These are phyloP conservation scores for Radopholus similis DNA, from an alignment of 1,140 invertebrate genomes.

Conservation along the genomic window DNA sequence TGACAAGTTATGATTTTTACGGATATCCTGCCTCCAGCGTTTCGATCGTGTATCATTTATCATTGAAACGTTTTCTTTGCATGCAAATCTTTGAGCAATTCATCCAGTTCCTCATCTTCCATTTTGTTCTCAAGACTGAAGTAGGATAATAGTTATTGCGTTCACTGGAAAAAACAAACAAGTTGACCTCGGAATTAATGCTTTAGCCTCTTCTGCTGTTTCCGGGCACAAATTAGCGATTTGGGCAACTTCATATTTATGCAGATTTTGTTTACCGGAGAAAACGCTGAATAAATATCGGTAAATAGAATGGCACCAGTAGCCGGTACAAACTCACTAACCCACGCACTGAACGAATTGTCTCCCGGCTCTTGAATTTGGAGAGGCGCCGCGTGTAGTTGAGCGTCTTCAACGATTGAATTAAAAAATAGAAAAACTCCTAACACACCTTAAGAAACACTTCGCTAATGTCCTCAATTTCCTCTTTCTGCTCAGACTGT, in stretches of 20 bases:
- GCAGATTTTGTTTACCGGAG: constrained; percentile 87
- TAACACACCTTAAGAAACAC: too few relatives aligned
- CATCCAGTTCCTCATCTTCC: constrained; percentile 44
- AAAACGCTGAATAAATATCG: constrained; percentile 65
- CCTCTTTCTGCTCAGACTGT: constrained; percentile 94
- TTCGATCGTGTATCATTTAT: too few relatives aligned
- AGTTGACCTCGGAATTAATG: constrained; percentile 46
- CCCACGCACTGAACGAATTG: constrained; percentile 81
- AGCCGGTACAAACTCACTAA: constrained; percentile 31
- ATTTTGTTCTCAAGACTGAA: constrained; percentile 43
- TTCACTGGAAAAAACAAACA: constrained; percentile 11
- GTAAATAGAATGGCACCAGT: not conserved
- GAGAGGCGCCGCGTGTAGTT: constrained; percentile 91
- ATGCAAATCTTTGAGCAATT: constrained; percentile 34
- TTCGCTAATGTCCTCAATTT: constrained; percentile 75
- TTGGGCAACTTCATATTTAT: constrained; percentile 96
- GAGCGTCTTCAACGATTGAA: constrained; percentile 82
- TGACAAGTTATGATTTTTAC: too few relatives aligned
- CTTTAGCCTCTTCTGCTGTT: constrained; percentile 64
- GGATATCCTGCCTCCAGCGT: too few relatives aligned
- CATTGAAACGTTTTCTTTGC: constrained; percentile 50
- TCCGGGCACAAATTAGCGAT: constrained; percentile 96
- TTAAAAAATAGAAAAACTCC: too few relatives aligned
- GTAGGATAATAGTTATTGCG: not conserved
- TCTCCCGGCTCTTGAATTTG: constrained; percentile 91